Evolutionary conservation across 2,797 vertebrate genomes (phyloP).

Genomic region (Tympanoctomys barrerae): DNA sequence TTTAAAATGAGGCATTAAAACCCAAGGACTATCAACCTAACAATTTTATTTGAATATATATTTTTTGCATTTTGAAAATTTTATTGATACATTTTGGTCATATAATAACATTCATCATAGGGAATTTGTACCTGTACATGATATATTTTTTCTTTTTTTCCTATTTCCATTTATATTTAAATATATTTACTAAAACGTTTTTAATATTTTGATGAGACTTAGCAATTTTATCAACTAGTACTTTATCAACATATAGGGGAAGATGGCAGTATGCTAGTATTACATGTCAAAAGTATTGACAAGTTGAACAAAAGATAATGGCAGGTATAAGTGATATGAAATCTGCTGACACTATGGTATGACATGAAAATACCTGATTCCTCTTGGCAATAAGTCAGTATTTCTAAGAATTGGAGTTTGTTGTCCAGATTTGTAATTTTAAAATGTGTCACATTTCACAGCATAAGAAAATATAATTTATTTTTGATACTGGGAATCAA

Average conservation of each 20-base stretch:
- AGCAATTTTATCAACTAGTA: background rate
- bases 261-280: background rate
- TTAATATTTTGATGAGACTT: background rate
- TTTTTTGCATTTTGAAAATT: background rate
- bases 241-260: background rate
- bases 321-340: background rate
- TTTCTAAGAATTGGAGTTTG: background rate
- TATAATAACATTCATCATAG: background rate
- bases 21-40: background rate
- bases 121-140: background rate
- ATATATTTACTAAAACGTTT: background rate
- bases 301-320: background rate
- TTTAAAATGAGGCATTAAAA: background rate
- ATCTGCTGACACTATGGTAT: background rate
- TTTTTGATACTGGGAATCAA: too few relatives aligned
- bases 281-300: background rate
- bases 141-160: background rate
- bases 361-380: background rate
- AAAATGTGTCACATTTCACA: background rate
- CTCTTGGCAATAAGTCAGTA: background rate
- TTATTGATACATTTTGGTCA: background rate
- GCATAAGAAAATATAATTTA: background rate
- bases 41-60: background rate
- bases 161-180: background rate
- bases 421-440: background rate